Evolutionary conservation across 2,797 vertebrate species (phyloP).

Genomic region (Alfaro cultratus): DNA sequence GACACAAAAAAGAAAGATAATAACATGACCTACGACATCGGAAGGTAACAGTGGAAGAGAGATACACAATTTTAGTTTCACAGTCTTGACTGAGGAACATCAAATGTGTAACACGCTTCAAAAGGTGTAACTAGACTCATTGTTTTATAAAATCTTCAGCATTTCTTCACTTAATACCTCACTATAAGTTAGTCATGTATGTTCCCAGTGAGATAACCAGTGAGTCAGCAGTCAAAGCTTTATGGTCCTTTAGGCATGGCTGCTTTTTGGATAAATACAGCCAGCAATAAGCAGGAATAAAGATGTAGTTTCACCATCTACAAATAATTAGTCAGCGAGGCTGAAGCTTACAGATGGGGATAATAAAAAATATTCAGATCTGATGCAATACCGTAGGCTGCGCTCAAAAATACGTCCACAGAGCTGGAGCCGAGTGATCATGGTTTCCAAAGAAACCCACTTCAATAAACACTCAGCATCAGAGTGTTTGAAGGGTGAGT

Average conservation of each 20-base stretch:
- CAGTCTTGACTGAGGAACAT: neutral
- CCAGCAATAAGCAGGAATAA: neutral
- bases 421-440: constrained; percentile 53
- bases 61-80: neutral
- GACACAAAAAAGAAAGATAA: neutral
- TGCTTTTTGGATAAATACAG: neutral
- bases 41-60: neutral
- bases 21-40: neutral
- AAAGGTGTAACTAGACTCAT: neutral
- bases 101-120: neutral
- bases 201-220: neutral
- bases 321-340: constrained; percentile 32
- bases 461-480: constrained; percentile 64
- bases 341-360: neutral
- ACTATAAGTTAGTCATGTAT: too few relatives aligned
- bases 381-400: constrained; percentile 37
- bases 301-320: neutral
- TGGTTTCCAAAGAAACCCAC: constrained; percentile 65
- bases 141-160: neutral
- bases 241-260: neutral
- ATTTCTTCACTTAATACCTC: neutral
- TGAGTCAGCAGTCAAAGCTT: neutral
- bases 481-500: constrained; percentile 59
- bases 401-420: constrained; percentile 43
- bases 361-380: constrained; percentile 17